Evolutionary conservation across 1,140 invertebrate genomes (phyloP), one percentile per base, ranked within the genome.

Genomic region (Diorhabda carinulata): DNA sequence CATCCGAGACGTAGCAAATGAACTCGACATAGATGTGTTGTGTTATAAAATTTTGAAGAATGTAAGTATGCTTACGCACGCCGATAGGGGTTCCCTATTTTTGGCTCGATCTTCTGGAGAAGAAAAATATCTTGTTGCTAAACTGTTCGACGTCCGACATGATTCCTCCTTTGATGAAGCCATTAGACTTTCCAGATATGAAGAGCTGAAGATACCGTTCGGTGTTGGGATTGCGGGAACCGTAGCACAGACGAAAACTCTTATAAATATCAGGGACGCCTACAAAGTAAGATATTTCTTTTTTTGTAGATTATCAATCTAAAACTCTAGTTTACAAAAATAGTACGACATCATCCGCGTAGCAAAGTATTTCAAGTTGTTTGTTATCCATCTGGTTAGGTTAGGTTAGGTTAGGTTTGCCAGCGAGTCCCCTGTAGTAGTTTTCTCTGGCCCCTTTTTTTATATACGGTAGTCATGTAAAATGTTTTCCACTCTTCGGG

Each of bases 41-140:
- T 97, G 94, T 79, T 93, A 96, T 82, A 97, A 97, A 85, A 97
- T 97, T 73, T 85, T 97, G 42, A 92, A 94, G 10, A 97, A 97
- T 82, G 94, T 97, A 2, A 90, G 92, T 57, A 83, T 94, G 65
- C 84, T 97, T 58, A 96, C 93, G 3, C 86, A 91, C 70, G 94
- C 94, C 2, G 94, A 97, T 81, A 83, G 94, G 25, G 93, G 93
- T 6, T 93, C 91, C 66, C 82, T 97, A 66, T 97, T 97, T 82
- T 83, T 97, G 63, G 92, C 93, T 0, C 90, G 93, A 78, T 93
- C 93, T 6, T 86, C 89, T 0, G 81, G 87, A 2, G 87, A 89
- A 59, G 86, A 90, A 74, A 86, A 91, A 73, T 94, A 93, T 77
- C 86, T 97, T 45, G 90, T 95, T 52, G 93, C 94, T 5, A 96